Base-by-base conservation (phyloP, 2,888 invertebrate genomes). In the Dynastes tityus region DNA sequence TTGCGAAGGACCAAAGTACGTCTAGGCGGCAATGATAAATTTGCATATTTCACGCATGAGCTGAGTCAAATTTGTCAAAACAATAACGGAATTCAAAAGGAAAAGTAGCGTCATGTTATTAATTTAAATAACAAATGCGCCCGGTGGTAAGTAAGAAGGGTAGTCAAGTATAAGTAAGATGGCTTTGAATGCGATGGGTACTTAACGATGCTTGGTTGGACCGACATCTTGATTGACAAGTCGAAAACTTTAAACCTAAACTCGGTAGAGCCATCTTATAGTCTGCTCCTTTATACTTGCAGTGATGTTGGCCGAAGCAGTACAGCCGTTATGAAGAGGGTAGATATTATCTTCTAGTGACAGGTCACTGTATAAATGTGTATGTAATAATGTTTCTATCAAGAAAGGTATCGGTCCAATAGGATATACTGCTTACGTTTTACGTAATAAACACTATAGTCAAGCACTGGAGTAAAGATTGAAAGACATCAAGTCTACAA, bases 31-130 rank as follows among this genome's bases (percentile, higher is more conserved):
- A 61, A 78, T 74, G 76, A 79, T 80, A 78, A 80, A 80, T 80
- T 79, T 79, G 73, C 80, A 80, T 80, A 80, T 80, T 80, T 79
- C 73, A 80, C 79, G 71, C 79, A 76, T 79, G 78, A 79, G 70
- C 71, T 71, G 53, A 76, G 61, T 40, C 76, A 76, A 77, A 80
- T 80, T 79, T 79, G 80, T 79, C 80, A 80, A 77, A 73, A 78
- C 67, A 74, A 78, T 76, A 71, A 67, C 55, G 67, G 76, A 76
- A 74, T 61, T 63, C 45, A 49, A 74, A 74, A 61, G 27, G 40
- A 74, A 74, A 74, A 74, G 40, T 61, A 16, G 73, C 63, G 73
- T 49, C 61, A 61, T 74, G 73, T 74, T 74, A 74, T n/a, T 74
- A 74, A 74, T 74, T 74, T 74, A 74, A 74, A 74, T 74, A 74